Base-by-base conservation (phyloP, 2,113 vertebrate genomes). In the Oriolus oriolus region DNA sequence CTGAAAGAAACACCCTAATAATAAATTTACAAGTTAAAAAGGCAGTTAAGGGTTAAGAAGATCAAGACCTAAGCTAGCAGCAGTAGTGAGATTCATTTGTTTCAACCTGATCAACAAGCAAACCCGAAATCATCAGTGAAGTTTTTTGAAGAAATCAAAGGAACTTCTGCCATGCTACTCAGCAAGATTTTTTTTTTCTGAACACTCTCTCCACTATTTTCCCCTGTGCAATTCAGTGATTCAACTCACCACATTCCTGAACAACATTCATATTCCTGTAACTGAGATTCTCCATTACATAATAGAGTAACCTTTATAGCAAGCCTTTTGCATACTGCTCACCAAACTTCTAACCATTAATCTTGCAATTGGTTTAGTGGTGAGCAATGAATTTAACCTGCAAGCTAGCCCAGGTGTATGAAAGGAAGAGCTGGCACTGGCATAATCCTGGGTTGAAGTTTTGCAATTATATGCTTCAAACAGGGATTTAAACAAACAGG, bases 51-150 rank as follows among this genome's bases (percentile, higher is more conserved):
- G 8, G 15, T 66, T 84, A 89, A 63, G 7, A 66, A 47, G 30
- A 75, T 49, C 9, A 87, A 86, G 24, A 66, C 10, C 22, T 47
- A 59, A 54, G 7, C 4, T 39, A 42, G 20, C 12, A 81, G 10
- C 10, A 53, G 3, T n/a, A 28, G 5, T 6, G 4, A 11, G 9
- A 77, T 47, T 24, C 64, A 5, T 31, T 74, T 77, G 21, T 56
- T 94, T 84, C 8, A 7, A 59, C 2, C 4, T 1, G 4, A 30
- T 22, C 19, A 39, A 35, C 13, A 69, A 84, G 13, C 3, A 56
- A 76, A 59, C 8, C 1, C 0, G 0, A 60, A 69, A n/a, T 26
- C 5, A 33, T 35, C 22, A 63, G 1, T 0, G 0, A 88, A 4
- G 7, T 61, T 76, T 86, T 77, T 61, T 73, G 47, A 54, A 83